A percentile compares a stretch with the other conserved stretches of the same genome.
Evolutionary conservation across 2,888 invertebrate species (phyloP).

Genomic region (Tachina fera): DNA sequence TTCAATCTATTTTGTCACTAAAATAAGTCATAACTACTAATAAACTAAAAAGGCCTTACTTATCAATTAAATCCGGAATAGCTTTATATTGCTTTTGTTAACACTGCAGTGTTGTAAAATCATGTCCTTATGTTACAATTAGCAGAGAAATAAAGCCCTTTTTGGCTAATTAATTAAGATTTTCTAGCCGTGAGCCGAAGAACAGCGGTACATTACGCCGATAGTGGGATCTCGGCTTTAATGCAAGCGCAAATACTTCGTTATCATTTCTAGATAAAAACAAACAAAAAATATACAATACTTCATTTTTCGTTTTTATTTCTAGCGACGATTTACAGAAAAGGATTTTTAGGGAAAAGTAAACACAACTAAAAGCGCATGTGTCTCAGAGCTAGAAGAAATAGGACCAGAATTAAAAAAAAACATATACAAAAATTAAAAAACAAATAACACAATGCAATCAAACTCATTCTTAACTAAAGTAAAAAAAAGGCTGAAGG

Average conservation of each 20-base stretch:
- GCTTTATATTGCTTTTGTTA: too few species aligned
- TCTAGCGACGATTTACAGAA: conserved; percentile 22
- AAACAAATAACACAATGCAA: conserved; percentile 32
- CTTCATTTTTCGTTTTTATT: conserved; percentile 24
- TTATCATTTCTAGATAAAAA: not conserved
- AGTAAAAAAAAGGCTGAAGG: not conserved
- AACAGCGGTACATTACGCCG: too few species aligned
- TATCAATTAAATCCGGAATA: too few species aligned
- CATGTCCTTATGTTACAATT: too few species aligned
- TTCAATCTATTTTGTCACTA: too few species aligned
- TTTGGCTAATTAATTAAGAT: too few species aligned
- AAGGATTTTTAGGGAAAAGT: conserved; percentile 55
- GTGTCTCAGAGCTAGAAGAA: conserved; percentile 57
- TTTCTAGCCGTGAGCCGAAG: too few species aligned
- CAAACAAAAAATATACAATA: conserved; percentile 1
- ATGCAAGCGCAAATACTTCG: not conserved
- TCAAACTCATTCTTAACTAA: conserved; percentile 21
- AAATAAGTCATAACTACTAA: too few species aligned
- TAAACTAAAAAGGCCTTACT: too few species aligned
- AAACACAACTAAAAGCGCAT: conserved; percentile 70
- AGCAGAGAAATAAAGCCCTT: too few species aligned
- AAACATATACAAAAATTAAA: conserved; percentile 28
- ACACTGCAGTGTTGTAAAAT: too few species aligned
- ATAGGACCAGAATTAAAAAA: conserved; percentile 28
- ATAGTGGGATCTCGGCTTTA: not conserved